Percentiles rank a stretch among this genome's conserved stretches.
Conservation (phyloP, 2,888 invertebrate genomes). For the Phragmatobia fuliginosa region DNA sequence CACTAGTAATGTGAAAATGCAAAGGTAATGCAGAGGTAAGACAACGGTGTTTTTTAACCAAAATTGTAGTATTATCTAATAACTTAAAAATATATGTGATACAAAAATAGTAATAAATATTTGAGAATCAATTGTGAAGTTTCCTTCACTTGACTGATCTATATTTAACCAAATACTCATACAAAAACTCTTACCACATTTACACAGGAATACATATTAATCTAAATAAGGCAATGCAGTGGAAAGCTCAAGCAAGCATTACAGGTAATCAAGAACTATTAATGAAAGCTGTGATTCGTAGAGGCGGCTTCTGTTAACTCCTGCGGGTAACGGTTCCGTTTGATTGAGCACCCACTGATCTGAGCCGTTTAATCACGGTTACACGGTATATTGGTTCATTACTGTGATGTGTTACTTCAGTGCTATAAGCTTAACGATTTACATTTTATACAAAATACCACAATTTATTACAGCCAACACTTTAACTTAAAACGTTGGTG, state of each 20-base stretch:
- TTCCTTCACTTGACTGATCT: background rate
- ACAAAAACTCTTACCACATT: conserved; percentile 1
- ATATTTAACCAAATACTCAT: background rate
- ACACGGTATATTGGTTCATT: conserved; percentile 64
- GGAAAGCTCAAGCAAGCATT: conserved; percentile 54
- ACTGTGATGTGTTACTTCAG: conserved; percentile 52
- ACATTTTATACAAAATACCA: conserved; percentile 22
- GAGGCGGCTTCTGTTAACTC: conserved; percentile 56
- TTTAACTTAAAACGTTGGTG: conserved; percentile 17
- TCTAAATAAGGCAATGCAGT: conserved; percentile 33
- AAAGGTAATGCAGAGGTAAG: no score
- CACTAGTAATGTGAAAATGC: no score
- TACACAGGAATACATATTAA: conserved; percentile 30
- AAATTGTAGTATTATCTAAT: no score
- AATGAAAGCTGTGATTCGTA: conserved; percentile 63
- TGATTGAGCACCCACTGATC: conserved; percentile 71
- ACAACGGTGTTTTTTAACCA: no score
- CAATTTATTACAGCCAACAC: conserved; percentile 19
- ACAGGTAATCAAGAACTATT: conserved; percentile 65
- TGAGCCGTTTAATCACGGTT: conserved; percentile 71
- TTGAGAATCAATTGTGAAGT: no score
- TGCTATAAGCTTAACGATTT: conserved; percentile 28
- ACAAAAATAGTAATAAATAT: no score
- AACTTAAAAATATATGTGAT: no score
- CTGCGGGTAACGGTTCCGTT: conserved; percentile 66